A percentile compares a stretch with the other conserved stretches of the same genome.
Evolutionary conservation across 2,888 invertebrate genomes (phyloP).

Genomic region (Conistra vaccinii): DNA sequence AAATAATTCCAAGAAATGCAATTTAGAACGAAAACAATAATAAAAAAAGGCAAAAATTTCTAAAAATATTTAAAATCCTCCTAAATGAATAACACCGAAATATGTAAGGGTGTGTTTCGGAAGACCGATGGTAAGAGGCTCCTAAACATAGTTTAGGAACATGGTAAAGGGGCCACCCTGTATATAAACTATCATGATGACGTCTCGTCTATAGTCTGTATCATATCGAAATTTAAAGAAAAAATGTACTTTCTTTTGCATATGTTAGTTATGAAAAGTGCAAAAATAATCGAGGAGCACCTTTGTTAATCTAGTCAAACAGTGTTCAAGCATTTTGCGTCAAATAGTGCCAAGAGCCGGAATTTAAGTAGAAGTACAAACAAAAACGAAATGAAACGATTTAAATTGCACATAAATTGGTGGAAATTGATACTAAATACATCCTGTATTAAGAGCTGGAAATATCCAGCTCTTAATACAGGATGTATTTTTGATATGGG

Average conservation of each 20-base stretch:
- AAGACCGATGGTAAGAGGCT: background rate
- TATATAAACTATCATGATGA: background rate
- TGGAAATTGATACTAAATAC: constrained; percentile 3
- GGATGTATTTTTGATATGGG: background rate
- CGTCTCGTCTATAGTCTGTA: background rate
- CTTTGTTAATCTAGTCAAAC: constrained; percentile 13
- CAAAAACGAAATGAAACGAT: background rate
- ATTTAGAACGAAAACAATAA: background rate
- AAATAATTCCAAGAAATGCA: background rate
- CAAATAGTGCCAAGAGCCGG: constrained; percentile 21
- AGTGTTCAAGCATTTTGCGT: constrained; percentile 14
- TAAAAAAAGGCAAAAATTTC: background rate
- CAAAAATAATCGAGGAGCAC: constrained; percentile 1
- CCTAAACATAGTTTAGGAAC: background rate
- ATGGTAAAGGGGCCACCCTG: background rate
- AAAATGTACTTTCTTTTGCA: background rate
- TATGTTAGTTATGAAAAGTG: constrained; percentile 1
- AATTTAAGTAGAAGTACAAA: constrained; percentile 7
- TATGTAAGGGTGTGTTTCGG: background rate
- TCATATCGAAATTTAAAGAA: background rate
- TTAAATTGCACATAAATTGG: constrained; percentile 7
- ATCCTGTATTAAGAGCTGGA: too few species aligned
- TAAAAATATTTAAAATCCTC: background rate
- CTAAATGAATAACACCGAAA: background rate
- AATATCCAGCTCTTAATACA: constrained; percentile 10